Percentiles rank a stretch among this genome's conserved stretches.
Conservation (phyloP, 2,113 vertebrate species). For the Micronisus gabar region DNA sequence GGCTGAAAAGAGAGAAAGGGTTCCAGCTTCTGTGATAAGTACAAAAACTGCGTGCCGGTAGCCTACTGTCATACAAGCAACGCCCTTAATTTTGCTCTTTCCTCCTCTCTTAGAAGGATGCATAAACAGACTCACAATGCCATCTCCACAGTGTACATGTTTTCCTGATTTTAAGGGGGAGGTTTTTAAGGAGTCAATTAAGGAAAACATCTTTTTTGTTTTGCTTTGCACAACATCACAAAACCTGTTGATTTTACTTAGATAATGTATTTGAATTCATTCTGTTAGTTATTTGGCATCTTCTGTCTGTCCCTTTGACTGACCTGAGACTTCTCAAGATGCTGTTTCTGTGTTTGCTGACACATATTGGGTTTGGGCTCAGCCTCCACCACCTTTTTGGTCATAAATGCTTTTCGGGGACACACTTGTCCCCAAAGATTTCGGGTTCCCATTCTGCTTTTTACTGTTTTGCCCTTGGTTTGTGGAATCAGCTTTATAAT, state of each 20-base stretch:
- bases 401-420: not conserved
- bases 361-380: not conserved
- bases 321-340: not conserved
- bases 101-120: not conserved
- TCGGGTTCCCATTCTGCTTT: not conserved
- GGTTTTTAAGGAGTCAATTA: not conserved
- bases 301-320: not conserved
- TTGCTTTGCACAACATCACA: not conserved
- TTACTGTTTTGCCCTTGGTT: not conserved
- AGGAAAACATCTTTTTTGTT: not conserved
- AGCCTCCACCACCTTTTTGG: not conserved
- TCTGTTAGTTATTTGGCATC: not conserved
- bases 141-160: not conserved
- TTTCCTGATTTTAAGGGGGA: not conserved
- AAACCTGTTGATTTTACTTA: not conserved
- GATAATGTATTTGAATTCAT: not conserved
- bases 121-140: not conserved
- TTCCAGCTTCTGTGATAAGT: not conserved
- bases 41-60: not conserved
- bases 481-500: not conserved
- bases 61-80: not conserved
- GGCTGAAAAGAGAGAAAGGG: not conserved
- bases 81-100: not conserved
- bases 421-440: not conserved
- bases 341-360: not conserved